Base-by-base conservation (phyloP, 2,888 invertebrate species). In the Oligia strigilis region DNA sequence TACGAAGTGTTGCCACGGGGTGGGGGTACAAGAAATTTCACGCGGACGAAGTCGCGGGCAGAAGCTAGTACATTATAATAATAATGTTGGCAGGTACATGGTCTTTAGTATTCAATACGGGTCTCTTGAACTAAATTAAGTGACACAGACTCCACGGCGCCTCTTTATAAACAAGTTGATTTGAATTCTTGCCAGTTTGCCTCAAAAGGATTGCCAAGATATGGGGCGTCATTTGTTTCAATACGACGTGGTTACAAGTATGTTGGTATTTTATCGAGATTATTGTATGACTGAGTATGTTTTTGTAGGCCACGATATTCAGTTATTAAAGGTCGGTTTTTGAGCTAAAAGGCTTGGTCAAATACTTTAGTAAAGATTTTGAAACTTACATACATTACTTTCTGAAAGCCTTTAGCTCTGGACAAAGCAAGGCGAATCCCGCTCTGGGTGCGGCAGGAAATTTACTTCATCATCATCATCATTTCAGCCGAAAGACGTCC, bases 181-280 rank as follows among this genome's bases (percentile, higher is more conserved):
- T 94, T 95, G 94, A 94, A 91, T 82, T 91, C 87, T 82, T 92
- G 94, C 94, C 94, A 94, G 91, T 81, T 85, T 77, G 55, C 67
- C 40, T 13, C 23, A 36, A 75, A 86, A 83, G 77, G 83, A 73
- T 83, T 85, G 85, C 85, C 86, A 85, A 86, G 86, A 75, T 77
- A 86, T 81, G 77, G 67, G 46, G 23, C 64, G 64, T 83, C 80
- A 77, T 86, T 83, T 64, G 58, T 86, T 83, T 75, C 67, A 76
- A 74, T 79, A 66, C 17, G 58, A 83, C 58, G 62, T 49, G 36
- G 58, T 49, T 77, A 58, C 19, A 19, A 69, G 55, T 69, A 58
- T 83, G 72, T 78, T 62, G 29, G 52, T 58, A 40, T 72, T 82
- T 67, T 36, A 66, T 58, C 1, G 40, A 40, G 36, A 52, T 77